These are phyloP conservation scores for Sebastes taczanowskii DNA, from an alignment of 2,797 vertebrate genomes.

Conservation along the genomic window DNA sequence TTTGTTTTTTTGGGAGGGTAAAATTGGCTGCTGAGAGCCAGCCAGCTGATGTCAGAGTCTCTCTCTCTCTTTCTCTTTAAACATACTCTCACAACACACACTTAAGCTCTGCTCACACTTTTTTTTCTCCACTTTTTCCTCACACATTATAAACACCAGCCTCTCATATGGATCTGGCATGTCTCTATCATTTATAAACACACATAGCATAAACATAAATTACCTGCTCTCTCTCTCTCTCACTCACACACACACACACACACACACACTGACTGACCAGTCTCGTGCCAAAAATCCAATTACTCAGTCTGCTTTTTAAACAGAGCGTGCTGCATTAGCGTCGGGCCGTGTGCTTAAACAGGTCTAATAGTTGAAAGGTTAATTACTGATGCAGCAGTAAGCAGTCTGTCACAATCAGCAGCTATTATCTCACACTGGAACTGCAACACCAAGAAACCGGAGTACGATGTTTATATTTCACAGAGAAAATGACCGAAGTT, in stretches of 20 bases:
- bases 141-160: conserved; percentile 24
- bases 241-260: neutral
- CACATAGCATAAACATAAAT: conserved; percentile 22
- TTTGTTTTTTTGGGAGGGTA: neutral
- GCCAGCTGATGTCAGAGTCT: conserved; percentile 40
- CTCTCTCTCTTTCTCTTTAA: neutral
- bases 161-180: conserved; percentile 24
- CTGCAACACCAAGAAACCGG: conserved; percentile 31
- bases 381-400: conserved; percentile 89
- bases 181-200: conserved; percentile 16
- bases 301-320: conserved; percentile 85
- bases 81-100: conserved; percentile 11
- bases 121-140: neutral
- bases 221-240: neutral
- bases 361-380: conserved; percentile 87
- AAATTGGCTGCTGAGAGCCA: conserved; percentile 38
- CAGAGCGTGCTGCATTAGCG: conserved; percentile 86
- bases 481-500: neutral
- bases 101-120: neutral
- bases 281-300: conserved; percentile 83
- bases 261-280: conserved; percentile 38
- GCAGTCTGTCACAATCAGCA: conserved; percentile 88
- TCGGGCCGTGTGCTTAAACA: conserved; percentile 86
- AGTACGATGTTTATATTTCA: conserved; percentile 3
- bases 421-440: conserved; percentile 86